Percentiles rank a stretch among this genome's conserved stretches.
Conservation (phyloP, 2,888 invertebrate species). For the Anaspis maculata region DNA sequence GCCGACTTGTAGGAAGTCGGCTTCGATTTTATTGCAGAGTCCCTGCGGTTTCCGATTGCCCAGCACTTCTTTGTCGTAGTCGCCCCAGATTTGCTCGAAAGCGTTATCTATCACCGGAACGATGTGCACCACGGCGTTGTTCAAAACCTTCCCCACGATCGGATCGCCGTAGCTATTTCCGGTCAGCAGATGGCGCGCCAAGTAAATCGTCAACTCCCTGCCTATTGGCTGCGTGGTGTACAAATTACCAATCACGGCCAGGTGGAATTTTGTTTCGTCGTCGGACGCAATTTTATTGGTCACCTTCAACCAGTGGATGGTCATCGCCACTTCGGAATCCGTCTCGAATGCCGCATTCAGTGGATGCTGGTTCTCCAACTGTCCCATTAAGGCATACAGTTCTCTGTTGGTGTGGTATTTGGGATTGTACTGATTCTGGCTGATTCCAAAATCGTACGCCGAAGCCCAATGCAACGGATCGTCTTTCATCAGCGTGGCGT, state of each 20-base stretch:
- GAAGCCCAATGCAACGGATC: constrained; percentile 78
- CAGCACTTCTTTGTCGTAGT: constrained; percentile 37
- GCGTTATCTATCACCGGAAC: constrained; percentile 61
- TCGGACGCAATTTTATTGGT: constrained; percentile 58
- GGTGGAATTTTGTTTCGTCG: constrained; percentile 74
- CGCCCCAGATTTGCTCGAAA: constrained; percentile 44
- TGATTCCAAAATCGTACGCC: constrained; percentile 65
- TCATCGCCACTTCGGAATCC: constrained; percentile 56
- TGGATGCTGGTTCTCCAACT: constrained; percentile 60
- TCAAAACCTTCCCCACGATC: constrained; percentile 53
- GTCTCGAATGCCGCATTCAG: constrained; percentile 62
- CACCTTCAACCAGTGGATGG: constrained; percentile 63
- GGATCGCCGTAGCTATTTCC: constrained; percentile 63
- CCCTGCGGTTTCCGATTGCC: constrained; percentile 28
- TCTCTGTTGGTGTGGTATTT: constrained; percentile 59
- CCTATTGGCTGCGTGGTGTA: constrained; percentile 76
- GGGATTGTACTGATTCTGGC: constrained; percentile 57
- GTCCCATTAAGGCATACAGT: constrained; percentile 54
- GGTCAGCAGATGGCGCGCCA: constrained; percentile 71
- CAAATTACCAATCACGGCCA: constrained; percentile 76
- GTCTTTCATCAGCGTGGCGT: constrained; percentile 75
- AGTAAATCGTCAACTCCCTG: constrained; percentile 72
- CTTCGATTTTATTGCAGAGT: constrained; percentile 38
- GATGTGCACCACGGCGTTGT: constrained; percentile 69
- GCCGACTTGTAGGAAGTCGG: constrained; percentile 54